Conservation (phyloP, 2,888 invertebrate genomes). For the Hirudinaria manillensis region DNA sequence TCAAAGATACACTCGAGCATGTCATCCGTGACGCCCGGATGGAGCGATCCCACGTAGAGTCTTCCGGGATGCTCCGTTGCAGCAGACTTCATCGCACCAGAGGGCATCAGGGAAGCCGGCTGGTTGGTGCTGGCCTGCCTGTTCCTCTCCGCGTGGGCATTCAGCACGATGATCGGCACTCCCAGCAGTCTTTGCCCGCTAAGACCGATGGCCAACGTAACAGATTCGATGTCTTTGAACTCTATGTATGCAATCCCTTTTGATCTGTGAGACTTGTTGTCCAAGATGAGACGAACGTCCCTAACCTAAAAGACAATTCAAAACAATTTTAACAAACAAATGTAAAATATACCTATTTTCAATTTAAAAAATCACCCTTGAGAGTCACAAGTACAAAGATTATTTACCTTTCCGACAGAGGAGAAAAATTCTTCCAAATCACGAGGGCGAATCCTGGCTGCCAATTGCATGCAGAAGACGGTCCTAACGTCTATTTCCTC, state of each 20-base stretch:
- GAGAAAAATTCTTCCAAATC: conserved; percentile 98
- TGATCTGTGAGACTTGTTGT: conserved; percentile 94
- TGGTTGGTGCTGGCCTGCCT: conserved; percentile 53
- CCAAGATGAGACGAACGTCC: conserved; percentile 95
- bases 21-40: conserved; percentile 97
- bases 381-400: no score
- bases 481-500: conserved; percentile 98
- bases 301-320: no score
- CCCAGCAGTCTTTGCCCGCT: conserved; percentile 91
- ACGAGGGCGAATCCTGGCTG: conserved; percentile 82
- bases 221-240: conserved; percentile 94
- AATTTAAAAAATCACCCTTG: no score
- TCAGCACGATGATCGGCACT: conserved; percentile 90
- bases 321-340: no score
- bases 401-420: conserved; percentile 85
- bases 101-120: conserved; percentile 40
- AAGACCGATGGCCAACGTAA: conserved; percentile 86
- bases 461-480: conserved; percentile 96
- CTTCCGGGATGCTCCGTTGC: conserved; percentile 78
- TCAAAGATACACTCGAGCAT: conserved; percentile 98
- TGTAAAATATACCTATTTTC: no score
- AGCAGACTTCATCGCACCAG: conserved; percentile 38
- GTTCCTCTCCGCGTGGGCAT: conserved; percentile 66
- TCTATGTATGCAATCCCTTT: conserved; percentile 99
- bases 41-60: conserved; percentile 91